Percentiles rank a stretch among this genome's conserved stretches.
phyloP scores from a whole-genome alignment of 2,113 vertebrate species.

The Stigmatopora argus region DNA sequence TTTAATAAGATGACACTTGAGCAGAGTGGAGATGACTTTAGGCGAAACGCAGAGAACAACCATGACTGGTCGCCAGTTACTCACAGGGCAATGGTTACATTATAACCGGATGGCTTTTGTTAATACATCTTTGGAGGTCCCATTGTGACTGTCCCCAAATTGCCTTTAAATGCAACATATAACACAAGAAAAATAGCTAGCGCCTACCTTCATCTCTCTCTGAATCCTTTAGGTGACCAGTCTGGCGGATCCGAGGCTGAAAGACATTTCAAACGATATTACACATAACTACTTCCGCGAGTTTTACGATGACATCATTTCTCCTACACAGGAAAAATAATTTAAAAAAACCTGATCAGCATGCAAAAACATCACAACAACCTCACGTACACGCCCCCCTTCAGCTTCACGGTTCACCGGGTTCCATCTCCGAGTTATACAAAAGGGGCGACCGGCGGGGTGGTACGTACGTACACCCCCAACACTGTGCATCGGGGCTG shows the following conservation, averaged over 20 bases:
- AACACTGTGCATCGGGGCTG: constrained; percentile 26
- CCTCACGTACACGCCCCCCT: neutral
- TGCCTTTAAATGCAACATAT: constrained; percentile 4
- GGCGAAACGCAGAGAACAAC: neutral
- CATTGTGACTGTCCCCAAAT: constrained; percentile 2
- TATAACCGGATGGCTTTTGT: neutral
- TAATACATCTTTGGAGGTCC: neutral
- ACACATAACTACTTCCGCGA: constrained; percentile 41
- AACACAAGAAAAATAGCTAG: constrained; percentile 11
- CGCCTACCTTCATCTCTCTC: constrained; percentile 74
- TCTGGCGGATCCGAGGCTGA: constrained; percentile 52
- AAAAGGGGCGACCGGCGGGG: neutral
- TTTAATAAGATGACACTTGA: neutral
- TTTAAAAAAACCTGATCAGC: constrained; percentile 16
- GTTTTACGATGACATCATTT: constrained; percentile 64
- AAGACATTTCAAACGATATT: constrained; percentile 45
- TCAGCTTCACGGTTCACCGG: neutral
- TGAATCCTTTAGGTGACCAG: constrained; percentile 59
- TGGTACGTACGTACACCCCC: neutral
- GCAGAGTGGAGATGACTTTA: neutral
- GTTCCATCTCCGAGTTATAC: neutral
- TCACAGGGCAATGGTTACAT: neutral
- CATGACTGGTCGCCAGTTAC: neutral
- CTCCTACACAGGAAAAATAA: constrained; percentile 11
- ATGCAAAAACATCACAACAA: too few relatives aligned